A percentile compares a stretch with the other conserved stretches of the same genome.
Conservation (phyloP, 2,888 invertebrate species). For the Hemicrepidius hirtus region DNA sequence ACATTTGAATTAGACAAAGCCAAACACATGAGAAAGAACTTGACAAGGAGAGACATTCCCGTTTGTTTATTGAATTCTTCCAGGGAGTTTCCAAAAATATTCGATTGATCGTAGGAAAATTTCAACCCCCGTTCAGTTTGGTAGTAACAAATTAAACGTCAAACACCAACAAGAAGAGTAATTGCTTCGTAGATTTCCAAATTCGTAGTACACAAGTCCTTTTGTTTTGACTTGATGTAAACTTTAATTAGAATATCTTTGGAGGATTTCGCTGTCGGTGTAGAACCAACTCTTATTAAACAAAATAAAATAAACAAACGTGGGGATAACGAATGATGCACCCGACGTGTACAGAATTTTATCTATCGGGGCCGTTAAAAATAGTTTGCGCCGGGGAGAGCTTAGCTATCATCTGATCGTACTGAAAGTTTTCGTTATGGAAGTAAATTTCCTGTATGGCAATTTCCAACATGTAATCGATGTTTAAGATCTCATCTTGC, state of each 20-base stretch:
- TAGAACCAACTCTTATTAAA: slow-evolving; percentile 3
- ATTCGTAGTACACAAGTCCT: slow-evolving; percentile 29
- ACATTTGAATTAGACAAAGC: slow-evolving; percentile 43
- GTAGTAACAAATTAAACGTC: background rate
- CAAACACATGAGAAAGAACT: slow-evolving; percentile 25
- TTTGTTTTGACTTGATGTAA: slow-evolving; percentile 33
- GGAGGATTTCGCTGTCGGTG: slow-evolving; percentile 6
- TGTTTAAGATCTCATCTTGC: slow-evolving; percentile 16
- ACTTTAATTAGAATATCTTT: slow-evolving; percentile 33
- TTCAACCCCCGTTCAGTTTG: background rate
- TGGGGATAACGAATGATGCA: slow-evolving; percentile 12
- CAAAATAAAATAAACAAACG: slow-evolving; percentile 25
- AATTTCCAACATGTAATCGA: slow-evolving; percentile 29
- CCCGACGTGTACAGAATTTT: slow-evolving; percentile 12
- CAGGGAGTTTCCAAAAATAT: slow-evolving; percentile 7
- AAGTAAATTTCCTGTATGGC: slow-evolving; percentile 21
- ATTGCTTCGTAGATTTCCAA: slow-evolving; percentile 36
- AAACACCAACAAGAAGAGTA: slow-evolving; percentile 17
- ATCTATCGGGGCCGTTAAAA: slow-evolving; percentile 14
- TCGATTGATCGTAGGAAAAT: background rate
- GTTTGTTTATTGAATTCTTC: slow-evolving; percentile 44
- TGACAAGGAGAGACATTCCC: slow-evolving; percentile 28
- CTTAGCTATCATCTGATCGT: background rate
- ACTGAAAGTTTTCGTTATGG: slow-evolving; percentile 1
- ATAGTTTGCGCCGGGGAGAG: slow-evolving; percentile 5